Conservation (phyloP, 2,113 vertebrate species). For the Lampris incognitus region DNA sequence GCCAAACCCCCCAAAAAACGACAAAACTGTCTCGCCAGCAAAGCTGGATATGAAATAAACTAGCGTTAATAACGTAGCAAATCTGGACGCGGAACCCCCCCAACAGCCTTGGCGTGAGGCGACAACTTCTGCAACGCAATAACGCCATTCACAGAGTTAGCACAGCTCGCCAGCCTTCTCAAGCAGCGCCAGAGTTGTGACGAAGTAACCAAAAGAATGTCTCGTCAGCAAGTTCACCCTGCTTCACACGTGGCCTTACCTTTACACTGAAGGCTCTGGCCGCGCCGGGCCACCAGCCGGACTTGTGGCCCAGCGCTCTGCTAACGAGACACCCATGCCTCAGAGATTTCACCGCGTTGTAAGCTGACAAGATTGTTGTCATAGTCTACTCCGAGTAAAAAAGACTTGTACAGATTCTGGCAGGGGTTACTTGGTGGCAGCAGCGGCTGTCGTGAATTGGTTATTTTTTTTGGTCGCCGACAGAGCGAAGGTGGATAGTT, state of each 20-base stretch:
- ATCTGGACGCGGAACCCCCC: no score
- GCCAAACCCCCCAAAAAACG: no score
- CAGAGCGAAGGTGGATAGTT: no score
- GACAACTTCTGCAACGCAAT: no score
- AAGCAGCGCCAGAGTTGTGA: not conserved
- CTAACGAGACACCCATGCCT: slow-evolving; percentile 78
- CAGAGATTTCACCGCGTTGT: slow-evolving; percentile 82
- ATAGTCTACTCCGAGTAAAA: slow-evolving; percentile 65
- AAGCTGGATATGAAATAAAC: no score
- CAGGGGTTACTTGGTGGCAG: not conserved
- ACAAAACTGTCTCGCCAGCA: no score
- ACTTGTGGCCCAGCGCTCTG: slow-evolving; percentile 51
- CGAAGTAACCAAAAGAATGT: not conserved
- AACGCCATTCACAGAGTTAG: no score
- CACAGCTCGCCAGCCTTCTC: no score
- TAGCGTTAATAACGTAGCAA: no score
- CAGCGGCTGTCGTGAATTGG: no score
- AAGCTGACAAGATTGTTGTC: slow-evolving; percentile 88
- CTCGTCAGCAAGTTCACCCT: not conserved
- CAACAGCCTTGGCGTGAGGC: no score
- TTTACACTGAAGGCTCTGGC: slow-evolving; percentile 83
- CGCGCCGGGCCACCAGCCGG: slow-evolving; percentile 74
- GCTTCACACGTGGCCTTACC: slow-evolving; percentile 79
- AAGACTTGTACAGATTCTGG: not conserved
- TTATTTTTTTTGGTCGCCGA: no score